Conservation (phyloP, 2,797 vertebrate genomes). For the Phylloscopus collybita region DNA sequence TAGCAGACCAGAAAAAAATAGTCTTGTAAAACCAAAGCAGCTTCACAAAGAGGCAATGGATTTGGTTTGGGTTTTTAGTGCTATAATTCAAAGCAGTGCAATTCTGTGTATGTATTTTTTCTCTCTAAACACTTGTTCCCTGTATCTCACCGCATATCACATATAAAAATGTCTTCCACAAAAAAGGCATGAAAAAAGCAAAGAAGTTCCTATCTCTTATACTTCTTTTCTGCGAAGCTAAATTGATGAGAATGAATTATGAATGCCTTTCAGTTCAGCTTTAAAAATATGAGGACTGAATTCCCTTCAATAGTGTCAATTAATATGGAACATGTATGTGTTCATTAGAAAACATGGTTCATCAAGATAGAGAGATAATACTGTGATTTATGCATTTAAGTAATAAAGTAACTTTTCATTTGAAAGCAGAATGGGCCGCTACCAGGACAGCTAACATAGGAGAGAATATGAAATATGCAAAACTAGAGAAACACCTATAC, state of each 20-base stretch:
- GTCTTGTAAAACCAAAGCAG: background rate
- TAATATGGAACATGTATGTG: background rate
- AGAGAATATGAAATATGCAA: background rate
- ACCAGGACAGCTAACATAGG: background rate
- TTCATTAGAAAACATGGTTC: constrained; percentile 19
- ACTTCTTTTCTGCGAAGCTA: constrained; percentile 1
- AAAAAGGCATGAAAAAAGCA: constrained; percentile 16
- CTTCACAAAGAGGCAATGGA: background rate
- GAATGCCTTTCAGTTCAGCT: constrained; percentile 61
- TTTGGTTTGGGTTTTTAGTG: background rate
- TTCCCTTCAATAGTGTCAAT: background rate
- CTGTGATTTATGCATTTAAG: constrained; percentile 2
- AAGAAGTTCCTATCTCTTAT: background rate
- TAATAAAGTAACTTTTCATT: background rate
- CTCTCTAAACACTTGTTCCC: background rate
- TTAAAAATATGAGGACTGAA: constrained; percentile 1
- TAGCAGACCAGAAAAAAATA: background rate
- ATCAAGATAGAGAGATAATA: constrained; percentile 15
- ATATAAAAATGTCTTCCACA: background rate
- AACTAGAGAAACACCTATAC: background rate
- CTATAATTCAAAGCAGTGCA: background rate
- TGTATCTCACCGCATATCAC: background rate
- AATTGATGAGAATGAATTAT: constrained; percentile 58
- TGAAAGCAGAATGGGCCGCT: background rate
- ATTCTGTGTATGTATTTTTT: background rate